phyloP scores from a whole-genome alignment of 2,113 vertebrate genomes.

The Chaetodon auriga region DNA sequence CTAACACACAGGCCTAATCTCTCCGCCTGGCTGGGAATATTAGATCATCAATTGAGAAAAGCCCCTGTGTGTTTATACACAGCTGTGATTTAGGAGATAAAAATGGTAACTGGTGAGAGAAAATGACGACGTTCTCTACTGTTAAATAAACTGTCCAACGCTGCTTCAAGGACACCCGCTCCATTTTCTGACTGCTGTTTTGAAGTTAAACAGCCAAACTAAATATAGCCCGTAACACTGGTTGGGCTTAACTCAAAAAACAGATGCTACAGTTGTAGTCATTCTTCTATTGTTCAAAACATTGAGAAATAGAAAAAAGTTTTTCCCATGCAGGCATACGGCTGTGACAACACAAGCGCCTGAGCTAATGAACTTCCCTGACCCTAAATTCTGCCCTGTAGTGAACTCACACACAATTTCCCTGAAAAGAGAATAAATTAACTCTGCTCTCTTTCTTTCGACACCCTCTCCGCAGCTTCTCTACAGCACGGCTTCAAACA shows the following conservation, averaged over 20 bases:
- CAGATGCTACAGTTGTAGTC: neutral
- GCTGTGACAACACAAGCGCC: conserved; percentile 63
- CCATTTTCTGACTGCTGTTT: neutral
- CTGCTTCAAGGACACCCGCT: conserved; percentile 20
- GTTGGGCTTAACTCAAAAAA: neutral
- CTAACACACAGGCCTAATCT: conserved; percentile 46
- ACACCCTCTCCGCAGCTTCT: neutral
- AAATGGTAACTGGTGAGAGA: conserved; percentile 6
- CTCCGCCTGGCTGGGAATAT: conserved; percentile 43
- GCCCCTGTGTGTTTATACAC: conserved; percentile 22
- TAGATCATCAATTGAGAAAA: conserved; percentile 58
- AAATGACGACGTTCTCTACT: conserved; percentile 25
- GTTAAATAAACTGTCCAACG: conserved; percentile 25
- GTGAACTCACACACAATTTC: conserved; percentile 57
- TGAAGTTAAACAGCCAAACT: neutral
- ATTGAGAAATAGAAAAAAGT: conserved; percentile 8
- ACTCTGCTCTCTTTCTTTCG: conserved; percentile 20
- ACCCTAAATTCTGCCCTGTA: conserved; percentile 60
- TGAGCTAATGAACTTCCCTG: conserved; percentile 54
- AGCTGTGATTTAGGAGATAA: conserved; percentile 34
- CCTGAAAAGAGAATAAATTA: conserved; percentile 24
- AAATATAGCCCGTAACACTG: neutral
- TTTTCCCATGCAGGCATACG: conserved; percentile 37
- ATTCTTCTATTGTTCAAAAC: conserved; percentile 21
- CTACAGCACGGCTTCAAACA: neutral